phyloP scores from a whole-genome alignment of 2,888 invertebrate species.

The Ophonus ardosiacus region DNA sequence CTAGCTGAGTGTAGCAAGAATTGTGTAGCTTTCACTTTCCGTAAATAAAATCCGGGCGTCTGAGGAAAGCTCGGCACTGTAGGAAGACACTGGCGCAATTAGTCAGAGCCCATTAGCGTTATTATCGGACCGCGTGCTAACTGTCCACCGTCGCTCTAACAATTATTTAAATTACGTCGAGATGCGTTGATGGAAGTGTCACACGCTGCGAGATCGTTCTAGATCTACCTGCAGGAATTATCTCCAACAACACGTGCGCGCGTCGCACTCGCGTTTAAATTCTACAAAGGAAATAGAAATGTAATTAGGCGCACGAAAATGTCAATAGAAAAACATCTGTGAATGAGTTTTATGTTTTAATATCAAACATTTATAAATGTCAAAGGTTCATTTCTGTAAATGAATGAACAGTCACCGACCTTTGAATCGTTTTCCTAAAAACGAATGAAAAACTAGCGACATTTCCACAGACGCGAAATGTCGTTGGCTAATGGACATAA shows the following conservation, averaged over 20 bases:
- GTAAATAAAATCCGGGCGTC: slow-evolving; percentile 5
- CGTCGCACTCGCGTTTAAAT: background rate
- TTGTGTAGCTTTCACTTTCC: too few species aligned
- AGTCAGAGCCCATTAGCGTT: slow-evolving; percentile 61
- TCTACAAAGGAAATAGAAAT: background rate
- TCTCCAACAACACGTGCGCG: background rate
- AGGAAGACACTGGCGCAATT: slow-evolving; percentile 49
- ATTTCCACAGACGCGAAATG: slow-evolving; percentile 14
- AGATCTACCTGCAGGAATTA: background rate
- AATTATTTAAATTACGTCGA: slow-evolving; percentile 58
- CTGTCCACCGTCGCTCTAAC: slow-evolving; percentile 47
- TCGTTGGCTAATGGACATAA: background rate
- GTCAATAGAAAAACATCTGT: slow-evolving; percentile 14
- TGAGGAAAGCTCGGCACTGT: background rate
- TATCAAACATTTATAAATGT: slow-evolving; percentile 43
- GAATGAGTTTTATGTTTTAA: background rate
- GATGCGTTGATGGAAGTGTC: slow-evolving; percentile 52
- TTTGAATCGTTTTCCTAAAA: slow-evolving; percentile 32
- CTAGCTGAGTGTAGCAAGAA: too few species aligned
- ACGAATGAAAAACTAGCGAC: slow-evolving; percentile 30
- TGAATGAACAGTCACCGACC: slow-evolving; percentile 37
- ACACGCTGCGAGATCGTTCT: background rate
- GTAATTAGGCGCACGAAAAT: background rate
- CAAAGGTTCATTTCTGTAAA: slow-evolving; percentile 45
- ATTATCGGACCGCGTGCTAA: slow-evolving; percentile 53